Base-by-base conservation (phyloP, 2,797 vertebrate species). In the Graptemys geographica region DNA sequence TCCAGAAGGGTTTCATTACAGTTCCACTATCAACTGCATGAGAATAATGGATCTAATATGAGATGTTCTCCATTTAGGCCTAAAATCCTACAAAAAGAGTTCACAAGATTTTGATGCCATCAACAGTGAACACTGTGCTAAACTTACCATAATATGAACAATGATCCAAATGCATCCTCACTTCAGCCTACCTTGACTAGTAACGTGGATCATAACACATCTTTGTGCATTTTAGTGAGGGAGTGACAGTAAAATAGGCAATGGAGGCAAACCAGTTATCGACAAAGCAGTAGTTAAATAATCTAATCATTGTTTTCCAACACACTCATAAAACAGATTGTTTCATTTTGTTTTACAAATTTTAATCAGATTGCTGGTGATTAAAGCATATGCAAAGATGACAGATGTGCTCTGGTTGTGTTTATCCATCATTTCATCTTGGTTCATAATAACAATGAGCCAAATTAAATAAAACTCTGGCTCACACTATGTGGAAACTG, bases 381-480 rank as follows among this genome's bases (percentile, higher is more conserved):
- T 57, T 95, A 82, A 95, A 94, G 5, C 31, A 27, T 41, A 11
- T 85, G 3, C 37, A 94, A 91, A 89, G 16, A 83, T 57, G 69
- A 62, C 55, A 74, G n/a, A 88, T 90, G 56, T 25, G 55, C 86
- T 93, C 49, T 85, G 37, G 37, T 72, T 72, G 7, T 74, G 13
- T 25, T 90, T 91, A 69, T 92, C 47, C 65, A 53, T 94, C 74
- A 86, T 3, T 87, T 95, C 87, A 83, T 93, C 72, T 25, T 82
- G 74, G 83, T 83, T 92, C 89, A 21, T 90, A 69, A 74, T 13
- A 91, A 37, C 19, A 69, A 79, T 27, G 31, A 96, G 74, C 51
- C 4, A 89, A 80, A 89, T 27, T 84, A 93, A 89, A 90, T 84
- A 92, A 53, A 90, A 65, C 15, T 53, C 51, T 87, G 56, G 31